Evolutionary conservation across 2,797 vertebrate species (phyloP).

Genomic region (Hozukius guyotensis): DNA sequence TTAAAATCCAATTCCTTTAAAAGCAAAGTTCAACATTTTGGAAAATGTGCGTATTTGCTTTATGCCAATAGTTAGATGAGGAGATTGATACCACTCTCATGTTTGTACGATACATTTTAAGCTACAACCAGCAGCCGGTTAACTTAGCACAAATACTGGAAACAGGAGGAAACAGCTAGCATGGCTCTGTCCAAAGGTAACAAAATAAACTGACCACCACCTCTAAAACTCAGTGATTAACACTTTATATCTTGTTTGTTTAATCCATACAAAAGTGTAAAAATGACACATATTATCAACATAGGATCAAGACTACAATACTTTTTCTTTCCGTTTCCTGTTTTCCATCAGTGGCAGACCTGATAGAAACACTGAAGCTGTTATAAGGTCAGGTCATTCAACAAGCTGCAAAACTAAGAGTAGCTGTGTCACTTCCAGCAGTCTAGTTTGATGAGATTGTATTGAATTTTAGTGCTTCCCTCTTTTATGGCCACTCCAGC

Average conservation of each 20-base stretch:
- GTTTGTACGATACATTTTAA: background rate
- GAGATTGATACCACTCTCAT: background rate
- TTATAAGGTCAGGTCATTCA: background rate
- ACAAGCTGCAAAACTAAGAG: too few relatives aligned
- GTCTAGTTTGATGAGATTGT: background rate
- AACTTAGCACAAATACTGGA: background rate
- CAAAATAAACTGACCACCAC: background rate
- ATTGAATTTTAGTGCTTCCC: background rate
- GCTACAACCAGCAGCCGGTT: background rate
- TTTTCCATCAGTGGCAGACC: constrained; percentile 3
- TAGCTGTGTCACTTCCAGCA: background rate
- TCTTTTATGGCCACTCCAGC: background rate
- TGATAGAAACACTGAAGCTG: background rate
- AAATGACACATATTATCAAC: background rate
- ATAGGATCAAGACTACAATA: constrained; percentile 8
- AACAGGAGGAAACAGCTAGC: background rate
- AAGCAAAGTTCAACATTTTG: background rate
- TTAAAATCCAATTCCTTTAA: background rate
- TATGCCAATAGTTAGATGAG: background rate
- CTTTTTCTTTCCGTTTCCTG: constrained; percentile 28
- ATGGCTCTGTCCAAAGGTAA: background rate
- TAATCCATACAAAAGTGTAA: background rate
- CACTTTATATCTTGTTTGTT: background rate
- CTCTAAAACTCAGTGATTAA: background rate
- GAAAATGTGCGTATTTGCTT: background rate